Evolutionary conservation across 1,140 invertebrate genomes (phyloP).

Genomic region (Oscheius sp.): DNA sequence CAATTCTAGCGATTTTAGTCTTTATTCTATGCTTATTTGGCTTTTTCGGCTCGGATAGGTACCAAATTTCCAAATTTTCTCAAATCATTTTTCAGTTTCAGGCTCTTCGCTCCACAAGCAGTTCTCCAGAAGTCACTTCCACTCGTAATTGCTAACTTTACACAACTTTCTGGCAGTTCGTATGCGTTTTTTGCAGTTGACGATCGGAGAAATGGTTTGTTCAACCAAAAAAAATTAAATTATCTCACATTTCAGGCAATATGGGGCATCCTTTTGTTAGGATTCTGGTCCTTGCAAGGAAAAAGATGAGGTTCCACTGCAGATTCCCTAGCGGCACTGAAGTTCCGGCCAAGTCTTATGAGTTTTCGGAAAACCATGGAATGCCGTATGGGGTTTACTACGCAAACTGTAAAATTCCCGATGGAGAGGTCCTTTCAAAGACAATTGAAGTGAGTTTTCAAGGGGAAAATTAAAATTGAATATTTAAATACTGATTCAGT

Average conservation of each 20-base stretch:
- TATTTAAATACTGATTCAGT: no score
- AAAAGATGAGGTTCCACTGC: not conserved
- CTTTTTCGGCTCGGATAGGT: not conserved
- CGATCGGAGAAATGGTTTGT: not conserved
- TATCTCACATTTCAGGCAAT: not conserved
- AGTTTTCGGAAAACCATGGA: slow-evolving; percentile 10
- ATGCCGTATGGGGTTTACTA: slow-evolving; percentile 5
- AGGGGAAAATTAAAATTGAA: no score
- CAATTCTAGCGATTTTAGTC: not conserved
- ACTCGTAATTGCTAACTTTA: not conserved
- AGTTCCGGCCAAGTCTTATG: not conserved
- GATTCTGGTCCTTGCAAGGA: not conserved
- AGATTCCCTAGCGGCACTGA: not conserved
- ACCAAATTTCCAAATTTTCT: not conserved
- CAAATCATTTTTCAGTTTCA: not conserved
- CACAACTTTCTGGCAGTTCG: not conserved
- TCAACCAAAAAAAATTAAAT: not conserved
- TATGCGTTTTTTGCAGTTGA: not conserved
- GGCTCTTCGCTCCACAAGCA: not conserved
- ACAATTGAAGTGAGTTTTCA: not conserved
- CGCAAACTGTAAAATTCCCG: slow-evolving; percentile 9
- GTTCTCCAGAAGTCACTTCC: not conserved
- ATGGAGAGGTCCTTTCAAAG: not conserved
- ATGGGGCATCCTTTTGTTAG: not conserved
- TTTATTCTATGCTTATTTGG: not conserved